These are phyloP conservation scores for Yoshiicerus persimilis DNA, from an alignment of 1,140 invertebrate species.

Conservation along the genomic window DNA sequence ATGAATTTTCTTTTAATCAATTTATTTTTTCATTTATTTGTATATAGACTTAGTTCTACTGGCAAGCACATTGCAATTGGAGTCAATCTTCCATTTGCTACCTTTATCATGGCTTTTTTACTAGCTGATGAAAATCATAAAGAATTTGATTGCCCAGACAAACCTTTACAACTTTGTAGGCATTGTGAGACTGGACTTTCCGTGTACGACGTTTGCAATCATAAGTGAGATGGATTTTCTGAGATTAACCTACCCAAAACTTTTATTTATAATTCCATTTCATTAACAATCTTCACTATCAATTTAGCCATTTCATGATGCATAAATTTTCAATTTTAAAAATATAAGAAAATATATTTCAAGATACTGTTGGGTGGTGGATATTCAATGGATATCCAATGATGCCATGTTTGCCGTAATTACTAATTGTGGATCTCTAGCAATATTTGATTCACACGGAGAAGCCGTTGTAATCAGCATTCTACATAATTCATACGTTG, in stretches of 20 bases:
- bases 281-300: no score
- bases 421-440: neutral
- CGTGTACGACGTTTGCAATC: neutral
- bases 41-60: neutral
- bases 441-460: neutral
- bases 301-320: no score
- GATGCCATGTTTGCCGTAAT: conserved; percentile 5
- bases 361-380: neutral
- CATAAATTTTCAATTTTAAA: neutral
- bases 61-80: neutral
- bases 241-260: no score
- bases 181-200: neutral
- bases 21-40: neutral
- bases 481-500: neutral
- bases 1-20: neutral
- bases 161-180: neutral
- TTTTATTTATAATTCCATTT: no score
- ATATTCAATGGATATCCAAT: conserved; percentile 20
- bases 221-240: neutral
- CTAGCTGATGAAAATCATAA: neutral
- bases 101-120: neutral
- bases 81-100: neutral
- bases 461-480: neutral
- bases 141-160: neutral
- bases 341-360: neutral